Evolutionary conservation across 1,140 invertebrate species (phyloP).

Genomic region (Neotoxoptera formosana): DNA sequence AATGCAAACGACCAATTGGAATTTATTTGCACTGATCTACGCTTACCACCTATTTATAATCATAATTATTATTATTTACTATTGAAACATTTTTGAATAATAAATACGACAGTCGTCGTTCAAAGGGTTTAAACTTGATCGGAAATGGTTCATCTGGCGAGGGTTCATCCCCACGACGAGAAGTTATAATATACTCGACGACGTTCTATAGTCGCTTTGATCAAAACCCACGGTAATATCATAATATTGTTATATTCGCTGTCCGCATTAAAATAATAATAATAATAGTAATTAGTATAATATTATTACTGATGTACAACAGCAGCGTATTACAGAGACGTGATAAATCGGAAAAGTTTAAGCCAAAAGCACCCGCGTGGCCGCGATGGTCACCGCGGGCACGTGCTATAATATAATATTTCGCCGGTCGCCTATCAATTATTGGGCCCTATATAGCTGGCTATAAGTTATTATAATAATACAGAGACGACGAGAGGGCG

Average conservation of each 20-base stretch:
- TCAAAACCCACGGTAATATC: background rate
- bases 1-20: background rate
- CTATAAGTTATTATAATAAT: background rate
- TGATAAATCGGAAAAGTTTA: background rate
- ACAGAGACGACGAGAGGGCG: background rate
- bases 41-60: background rate
- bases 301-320: background rate
- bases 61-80: background rate
- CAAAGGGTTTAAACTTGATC: slow-evolving; percentile 5
- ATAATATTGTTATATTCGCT: background rate
- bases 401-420: background rate
- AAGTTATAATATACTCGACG: background rate
- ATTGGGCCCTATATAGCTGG: background rate
- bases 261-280: background rate
- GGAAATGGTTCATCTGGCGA: background rate
- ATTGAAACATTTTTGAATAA: background rate
- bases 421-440: background rate
- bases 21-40: background rate
- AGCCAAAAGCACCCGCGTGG: too few species aligned
- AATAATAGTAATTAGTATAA: too few species aligned
- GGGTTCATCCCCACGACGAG: background rate
- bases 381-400: too few species aligned
- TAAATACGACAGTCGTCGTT: background rate
- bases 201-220: background rate
- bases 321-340: background rate